Conservation (phyloP, 2,888 invertebrate genomes). For the Acholoe squamosa region DNA sequence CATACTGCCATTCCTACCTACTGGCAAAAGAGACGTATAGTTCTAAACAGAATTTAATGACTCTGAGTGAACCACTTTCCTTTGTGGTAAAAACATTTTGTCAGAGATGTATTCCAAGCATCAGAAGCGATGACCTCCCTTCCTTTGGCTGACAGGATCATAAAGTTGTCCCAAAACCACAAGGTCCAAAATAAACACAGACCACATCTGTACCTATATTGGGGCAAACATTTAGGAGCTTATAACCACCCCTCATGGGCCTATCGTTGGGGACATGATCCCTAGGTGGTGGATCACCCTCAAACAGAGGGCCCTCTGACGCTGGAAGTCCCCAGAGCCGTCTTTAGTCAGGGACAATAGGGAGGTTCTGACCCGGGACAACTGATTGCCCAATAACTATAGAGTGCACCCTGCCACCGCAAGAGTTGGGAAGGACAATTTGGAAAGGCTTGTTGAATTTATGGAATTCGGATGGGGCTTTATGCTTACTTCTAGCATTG, state of each 20-base stretch:
- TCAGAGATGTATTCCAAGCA: neutral
- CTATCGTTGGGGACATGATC: neutral
- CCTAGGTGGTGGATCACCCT: neutral
- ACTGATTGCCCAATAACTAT: constrained; percentile 28
- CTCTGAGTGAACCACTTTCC: constrained; percentile 12
- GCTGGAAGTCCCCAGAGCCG: neutral
- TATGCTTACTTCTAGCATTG: neutral
- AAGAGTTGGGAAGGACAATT: neutral
- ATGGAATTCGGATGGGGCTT: constrained; percentile 1
- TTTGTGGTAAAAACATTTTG: neutral
- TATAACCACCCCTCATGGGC: neutral
- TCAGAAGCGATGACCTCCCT: constrained; percentile 4
- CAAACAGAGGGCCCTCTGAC: neutral
- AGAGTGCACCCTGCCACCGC: neutral
- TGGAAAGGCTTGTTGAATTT: constrained; percentile 30
- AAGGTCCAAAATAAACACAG: neutral
- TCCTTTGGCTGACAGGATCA: neutral
- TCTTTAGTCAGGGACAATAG: neutral
- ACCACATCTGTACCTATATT: neutral
- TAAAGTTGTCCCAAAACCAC: neutral
- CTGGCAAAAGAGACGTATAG: too few relatives aligned
- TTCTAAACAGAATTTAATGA: too few relatives aligned
- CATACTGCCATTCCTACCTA: too few relatives aligned
- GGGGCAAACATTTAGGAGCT: constrained; percentile 15
- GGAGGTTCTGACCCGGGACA: neutral